phyloP scores from a whole-genome alignment of 2,888 invertebrate genomes.

The Balanococcus diminutus region DNA sequence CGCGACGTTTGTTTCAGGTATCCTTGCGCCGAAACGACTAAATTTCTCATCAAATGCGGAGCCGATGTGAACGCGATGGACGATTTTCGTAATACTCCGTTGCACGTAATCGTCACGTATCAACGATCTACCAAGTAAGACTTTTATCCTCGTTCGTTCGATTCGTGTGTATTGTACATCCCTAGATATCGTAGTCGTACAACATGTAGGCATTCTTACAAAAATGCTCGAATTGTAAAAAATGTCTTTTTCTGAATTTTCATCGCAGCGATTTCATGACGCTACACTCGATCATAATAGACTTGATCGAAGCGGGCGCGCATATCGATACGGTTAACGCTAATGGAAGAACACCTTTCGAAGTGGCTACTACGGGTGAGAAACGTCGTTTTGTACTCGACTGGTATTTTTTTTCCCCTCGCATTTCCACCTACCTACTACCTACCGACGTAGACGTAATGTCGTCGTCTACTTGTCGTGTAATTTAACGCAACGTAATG shows the following conservation, averaged over 20 bases:
- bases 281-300: slow-evolving; percentile 67
- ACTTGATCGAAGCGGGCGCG: slow-evolving; percentile 73
- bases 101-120: slow-evolving; percentile 70
- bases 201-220: too few relatives aligned
- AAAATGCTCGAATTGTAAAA: too few relatives aligned
- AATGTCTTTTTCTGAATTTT: background rate
- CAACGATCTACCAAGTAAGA: slow-evolving; percentile 64
- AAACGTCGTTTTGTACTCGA: too few relatives aligned
- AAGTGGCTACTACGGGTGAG: slow-evolving; percentile 72
- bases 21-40: slow-evolving; percentile 78
- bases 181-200: too few relatives aligned
- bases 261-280: slow-evolving; percentile 64
- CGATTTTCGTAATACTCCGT: slow-evolving; percentile 75
- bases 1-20: too few relatives aligned
- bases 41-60: slow-evolving; percentile 79
- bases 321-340: slow-evolving; percentile 83
- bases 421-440: background rate
- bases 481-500: background rate
- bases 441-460: too few relatives aligned
- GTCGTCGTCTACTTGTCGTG: background rate
- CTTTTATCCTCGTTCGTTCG: background rate
- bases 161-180: too few relatives aligned
- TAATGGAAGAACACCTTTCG: slow-evolving; percentile 77
- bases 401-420: background rate
- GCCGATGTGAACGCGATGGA: slow-evolving; percentile 80